These are phyloP conservation scores for Drosophila anomalipes DNA, from an alignment of 2,888 invertebrate species.

Conservation along the genomic window DNA sequence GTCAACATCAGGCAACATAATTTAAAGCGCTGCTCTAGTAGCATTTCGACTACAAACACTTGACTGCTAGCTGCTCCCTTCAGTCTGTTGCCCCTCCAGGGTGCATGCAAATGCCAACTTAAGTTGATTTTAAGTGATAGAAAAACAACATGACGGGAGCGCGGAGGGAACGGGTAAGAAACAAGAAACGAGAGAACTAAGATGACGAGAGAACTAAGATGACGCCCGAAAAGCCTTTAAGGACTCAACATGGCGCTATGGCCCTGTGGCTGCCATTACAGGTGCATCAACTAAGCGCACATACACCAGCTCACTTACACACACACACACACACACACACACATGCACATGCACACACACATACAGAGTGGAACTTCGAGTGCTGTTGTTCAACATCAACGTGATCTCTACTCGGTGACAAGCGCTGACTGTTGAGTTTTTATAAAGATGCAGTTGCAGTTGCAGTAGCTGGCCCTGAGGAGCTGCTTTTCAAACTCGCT, in stretches of 20 bases:
- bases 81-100: constrained; percentile 1
- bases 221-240: constrained; percentile 64
- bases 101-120: constrained; percentile 83
- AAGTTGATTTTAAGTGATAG: constrained; percentile 83
- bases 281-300: constrained; percentile 43
- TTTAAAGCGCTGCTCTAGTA: constrained; percentile 76
- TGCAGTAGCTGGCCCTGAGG: constrained; percentile 38
- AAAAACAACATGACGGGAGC: constrained; percentile 62
- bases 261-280: constrained; percentile 46
- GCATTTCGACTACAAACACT: constrained; percentile 77
- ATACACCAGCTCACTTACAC: constrained; percentile 14
- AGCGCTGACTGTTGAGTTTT: constrained; percentile 75
- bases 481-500: constrained; percentile 32
- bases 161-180: neutral
- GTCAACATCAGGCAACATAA: constrained; percentile 71
- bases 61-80: constrained; percentile 48
- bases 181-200: constrained; percentile 7
- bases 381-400: constrained; percentile 66
- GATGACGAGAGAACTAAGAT: constrained; percentile 39
- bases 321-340: constrained; percentile 8
- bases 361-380: constrained; percentile 55
- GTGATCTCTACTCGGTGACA: constrained; percentile 63
- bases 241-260: constrained; percentile 37
- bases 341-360: constrained; percentile 2
- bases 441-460: constrained; percentile 24